Evolutionary conservation across 2,113 vertebrate genomes (phyloP), one percentile per base, ranked within the genome.

Genomic region (Actenoides hombroni): DNA sequence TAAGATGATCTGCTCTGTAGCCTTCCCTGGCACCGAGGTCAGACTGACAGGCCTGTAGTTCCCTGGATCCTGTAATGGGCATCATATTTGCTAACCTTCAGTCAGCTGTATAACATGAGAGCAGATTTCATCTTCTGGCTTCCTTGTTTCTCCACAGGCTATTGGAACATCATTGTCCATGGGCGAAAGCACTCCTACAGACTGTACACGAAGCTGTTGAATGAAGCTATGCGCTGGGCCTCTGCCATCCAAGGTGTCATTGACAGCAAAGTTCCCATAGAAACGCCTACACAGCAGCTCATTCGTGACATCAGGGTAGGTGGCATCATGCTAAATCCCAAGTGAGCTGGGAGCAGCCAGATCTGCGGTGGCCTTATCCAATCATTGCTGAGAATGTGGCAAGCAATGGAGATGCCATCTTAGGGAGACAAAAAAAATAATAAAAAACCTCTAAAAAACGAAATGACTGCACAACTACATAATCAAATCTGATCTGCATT

Each of bases 281-380:
- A 99, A 97, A 99, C 99, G 9, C 99, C 99, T 23, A 99, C 99
- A 3, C 98, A 99, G 92, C 99, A 99, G 51, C 98, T 99, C 85
- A 99, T 99, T 93, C 97, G 98, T 91, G 99, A 99, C 97, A 99
- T 99, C 93, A 99, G 98, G 98, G 99, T 99, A 98, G 69, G 83
- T 87, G 68, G 7, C 67, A 85, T 29, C 46, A 2, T 77, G 25
- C 56, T n/a, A 4, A 49, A 64, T 48, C 26, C 39, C 42, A 31
- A 17, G 0, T 8, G 29, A 57, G 13, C 0, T 91, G 63, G 37
- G 46, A 86, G 54, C 67, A 73, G 63, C 33, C n/a, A 53, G 23
- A 10, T 59, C 35, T 67, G 37, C 21, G 4, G 63, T 77, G 82
- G 65, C 29, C 61, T 73, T 53, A 76, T 18, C 28, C 18, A 31